Percentiles rank a stretch among this genome's conserved stretches.
Evolutionary conservation across 2,888 invertebrate genomes (phyloP).

Genomic region (Trichogramma dendrolimi): DNA sequence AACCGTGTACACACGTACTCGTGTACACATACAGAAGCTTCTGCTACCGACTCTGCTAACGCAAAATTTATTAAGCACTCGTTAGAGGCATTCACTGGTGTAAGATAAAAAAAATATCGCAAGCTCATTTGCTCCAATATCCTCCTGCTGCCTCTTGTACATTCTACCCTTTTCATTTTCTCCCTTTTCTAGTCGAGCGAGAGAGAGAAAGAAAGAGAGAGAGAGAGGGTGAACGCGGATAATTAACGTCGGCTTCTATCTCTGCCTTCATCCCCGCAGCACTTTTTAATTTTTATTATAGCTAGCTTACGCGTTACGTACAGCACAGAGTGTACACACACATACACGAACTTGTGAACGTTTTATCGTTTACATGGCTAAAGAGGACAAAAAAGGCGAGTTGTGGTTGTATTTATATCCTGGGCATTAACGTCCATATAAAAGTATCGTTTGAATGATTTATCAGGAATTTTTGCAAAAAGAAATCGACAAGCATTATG

Average conservation of each 20-base stretch:
- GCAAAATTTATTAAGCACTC: slow-evolving; percentile 24
- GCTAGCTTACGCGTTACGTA: too few relatives aligned
- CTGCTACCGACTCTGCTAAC: background rate
- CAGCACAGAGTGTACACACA: too few relatives aligned
- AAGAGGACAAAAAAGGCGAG: too few relatives aligned
- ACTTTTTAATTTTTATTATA: background rate
- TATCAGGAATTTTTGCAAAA: too few relatives aligned
- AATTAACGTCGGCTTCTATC: slow-evolving; percentile 4
- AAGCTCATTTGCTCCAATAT: slow-evolving; percentile 11
- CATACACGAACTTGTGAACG: too few relatives aligned
- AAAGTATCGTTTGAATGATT: too few relatives aligned
- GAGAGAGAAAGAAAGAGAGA: background rate
- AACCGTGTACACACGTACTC: too few relatives aligned
- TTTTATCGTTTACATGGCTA: too few relatives aligned
- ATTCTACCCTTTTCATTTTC: slow-evolving; percentile 12
- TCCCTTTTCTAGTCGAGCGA: background rate
- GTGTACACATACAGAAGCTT: too few relatives aligned
- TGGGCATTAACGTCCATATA: too few relatives aligned
- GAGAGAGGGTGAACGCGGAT: background rate
- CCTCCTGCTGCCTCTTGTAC: background rate
- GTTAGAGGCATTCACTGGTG: slow-evolving; percentile 13
- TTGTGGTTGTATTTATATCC: too few relatives aligned
- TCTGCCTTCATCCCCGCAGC: background rate
- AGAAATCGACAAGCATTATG: too few relatives aligned
- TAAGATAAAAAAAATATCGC: slow-evolving; percentile 16